Percentiles rank a stretch among this genome's conserved stretches.
Conservation (phyloP, 2,888 invertebrate species). For the Nowickia ferox region DNA sequence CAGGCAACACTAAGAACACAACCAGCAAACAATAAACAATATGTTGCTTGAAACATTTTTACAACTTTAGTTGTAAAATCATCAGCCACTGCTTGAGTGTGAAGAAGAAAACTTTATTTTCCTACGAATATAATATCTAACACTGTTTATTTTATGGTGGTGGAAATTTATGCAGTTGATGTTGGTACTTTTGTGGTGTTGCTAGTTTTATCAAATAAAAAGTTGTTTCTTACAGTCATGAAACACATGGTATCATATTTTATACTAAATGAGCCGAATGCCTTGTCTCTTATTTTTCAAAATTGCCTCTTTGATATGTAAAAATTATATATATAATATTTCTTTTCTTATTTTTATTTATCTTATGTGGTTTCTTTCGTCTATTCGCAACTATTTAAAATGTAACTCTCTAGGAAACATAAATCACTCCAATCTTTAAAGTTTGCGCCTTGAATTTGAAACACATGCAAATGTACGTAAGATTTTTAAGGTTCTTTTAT, state of each 20-base stretch:
- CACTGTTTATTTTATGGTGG: slow-evolving; percentile 44
- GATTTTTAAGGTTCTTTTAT: neutral
- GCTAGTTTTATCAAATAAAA: slow-evolving; percentile 47
- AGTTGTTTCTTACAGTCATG: slow-evolving; percentile 44
- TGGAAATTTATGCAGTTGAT: slow-evolving; percentile 31
- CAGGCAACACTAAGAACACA: slow-evolving; percentile 19
- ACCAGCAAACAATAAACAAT: slow-evolving; percentile 12
- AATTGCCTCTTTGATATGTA: neutral
- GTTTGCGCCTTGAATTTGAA: neutral
- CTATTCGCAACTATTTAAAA: neutral
- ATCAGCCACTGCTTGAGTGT: slow-evolving; percentile 31
- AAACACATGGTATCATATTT: slow-evolving; percentile 50
- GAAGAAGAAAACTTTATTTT: slow-evolving; percentile 48
- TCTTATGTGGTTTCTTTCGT: neutral
- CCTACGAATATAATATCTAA: slow-evolving; percentile 34
- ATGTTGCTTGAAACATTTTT: slow-evolving; percentile 51
- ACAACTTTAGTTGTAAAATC: slow-evolving; percentile 49
- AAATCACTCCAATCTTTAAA: neutral
- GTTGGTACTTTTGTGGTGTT: slow-evolving; percentile 29
- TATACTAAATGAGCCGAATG: slow-evolving; percentile 42
- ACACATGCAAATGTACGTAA: too few relatives aligned
- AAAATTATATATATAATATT: neutral
- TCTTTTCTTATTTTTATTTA: neutral
- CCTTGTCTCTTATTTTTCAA: neutral
- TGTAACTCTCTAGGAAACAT: neutral